phyloP scores from a whole-genome alignment of 1,140 invertebrate species.

The Drosophila bocki region DNA sequence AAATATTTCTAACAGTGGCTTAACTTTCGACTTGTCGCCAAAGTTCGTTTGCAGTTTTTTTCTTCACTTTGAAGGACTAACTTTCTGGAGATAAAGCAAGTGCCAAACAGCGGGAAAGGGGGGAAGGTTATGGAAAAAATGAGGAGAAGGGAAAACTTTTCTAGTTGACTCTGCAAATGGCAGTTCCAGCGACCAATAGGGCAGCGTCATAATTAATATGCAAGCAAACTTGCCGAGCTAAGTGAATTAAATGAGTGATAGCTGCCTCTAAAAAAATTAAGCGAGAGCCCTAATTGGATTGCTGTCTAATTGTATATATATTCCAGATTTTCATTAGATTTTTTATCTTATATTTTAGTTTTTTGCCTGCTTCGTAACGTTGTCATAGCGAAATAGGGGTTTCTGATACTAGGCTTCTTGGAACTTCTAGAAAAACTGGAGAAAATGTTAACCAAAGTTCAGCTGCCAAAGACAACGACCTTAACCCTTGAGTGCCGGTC shows the following conservation, averaged over 20 bases:
- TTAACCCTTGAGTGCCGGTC: conserved; percentile 25
- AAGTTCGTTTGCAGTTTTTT: conserved; percentile 31
- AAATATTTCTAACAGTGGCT: conserved; percentile 16
- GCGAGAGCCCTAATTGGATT: conserved; percentile 19
- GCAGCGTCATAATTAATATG: conserved; percentile 64
- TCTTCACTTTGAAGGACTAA: conserved; percentile 6
- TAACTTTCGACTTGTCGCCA: conserved; percentile 39
- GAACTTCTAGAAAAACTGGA: background rate
- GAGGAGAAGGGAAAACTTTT: conserved; percentile 24
- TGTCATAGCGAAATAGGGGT: background rate
- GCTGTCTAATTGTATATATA: conserved; percentile 10
- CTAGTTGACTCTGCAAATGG: conserved; percentile 39
- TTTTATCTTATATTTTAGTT: background rate
- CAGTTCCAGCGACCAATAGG: conserved; percentile 21
- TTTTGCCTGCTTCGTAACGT: background rate
- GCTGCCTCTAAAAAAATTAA: conserved; percentile 34
- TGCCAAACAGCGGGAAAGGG: background rate
- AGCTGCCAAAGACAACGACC: conserved; percentile 37
- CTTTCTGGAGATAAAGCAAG: conserved; percentile 31
- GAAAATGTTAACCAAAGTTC: conserved; percentile 16
- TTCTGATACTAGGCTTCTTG: background rate
- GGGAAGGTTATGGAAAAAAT: background rate
- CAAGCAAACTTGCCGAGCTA: conserved; percentile 47
- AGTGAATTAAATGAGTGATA: conserved; percentile 67
- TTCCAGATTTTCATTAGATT: background rate